Conservation (phyloP, 2,113 vertebrate genomes). For the Fregetta grallaria region DNA sequence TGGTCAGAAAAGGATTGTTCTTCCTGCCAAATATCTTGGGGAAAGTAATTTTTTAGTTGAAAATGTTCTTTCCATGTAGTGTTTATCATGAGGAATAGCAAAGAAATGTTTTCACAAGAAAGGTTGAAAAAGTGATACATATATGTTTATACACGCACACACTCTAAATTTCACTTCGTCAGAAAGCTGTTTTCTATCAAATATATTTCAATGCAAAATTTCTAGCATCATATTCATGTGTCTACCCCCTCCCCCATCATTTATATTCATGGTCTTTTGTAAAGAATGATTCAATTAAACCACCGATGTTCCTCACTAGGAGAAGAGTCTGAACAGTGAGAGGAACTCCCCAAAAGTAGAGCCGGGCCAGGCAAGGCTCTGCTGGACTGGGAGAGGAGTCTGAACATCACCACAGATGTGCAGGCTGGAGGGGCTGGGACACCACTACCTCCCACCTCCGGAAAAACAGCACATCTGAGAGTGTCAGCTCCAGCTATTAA, state of each 20-base stretch:
- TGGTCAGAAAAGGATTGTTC: not conserved
- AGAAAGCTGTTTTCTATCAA: not conserved
- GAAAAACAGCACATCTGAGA: not conserved
- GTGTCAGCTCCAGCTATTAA: not conserved
- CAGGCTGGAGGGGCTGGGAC: not conserved
- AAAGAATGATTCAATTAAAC: slow-evolving; percentile 27
- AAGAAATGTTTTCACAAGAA: not conserved
- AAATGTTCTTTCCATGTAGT: not conserved
- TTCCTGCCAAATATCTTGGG: not conserved
- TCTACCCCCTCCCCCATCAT: not conserved
- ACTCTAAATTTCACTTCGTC: not conserved
- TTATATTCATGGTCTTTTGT: slow-evolving; percentile 51
- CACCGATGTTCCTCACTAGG: not conserved
- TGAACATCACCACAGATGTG: not conserved
- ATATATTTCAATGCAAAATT: not conserved
- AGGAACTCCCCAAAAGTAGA: not conserved
- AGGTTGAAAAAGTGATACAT: not conserved
- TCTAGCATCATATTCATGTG: not conserved
- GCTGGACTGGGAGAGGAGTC: not conserved
- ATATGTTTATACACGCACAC: not conserved
- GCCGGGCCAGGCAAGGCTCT: not conserved
- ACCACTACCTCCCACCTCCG: not conserved
- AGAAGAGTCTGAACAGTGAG: not conserved
- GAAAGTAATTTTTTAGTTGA: not conserved
- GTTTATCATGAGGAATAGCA: not conserved